Base-by-base conservation (phyloP, 2,797 vertebrate genomes). In the Sciurus vulgaris region DNA sequence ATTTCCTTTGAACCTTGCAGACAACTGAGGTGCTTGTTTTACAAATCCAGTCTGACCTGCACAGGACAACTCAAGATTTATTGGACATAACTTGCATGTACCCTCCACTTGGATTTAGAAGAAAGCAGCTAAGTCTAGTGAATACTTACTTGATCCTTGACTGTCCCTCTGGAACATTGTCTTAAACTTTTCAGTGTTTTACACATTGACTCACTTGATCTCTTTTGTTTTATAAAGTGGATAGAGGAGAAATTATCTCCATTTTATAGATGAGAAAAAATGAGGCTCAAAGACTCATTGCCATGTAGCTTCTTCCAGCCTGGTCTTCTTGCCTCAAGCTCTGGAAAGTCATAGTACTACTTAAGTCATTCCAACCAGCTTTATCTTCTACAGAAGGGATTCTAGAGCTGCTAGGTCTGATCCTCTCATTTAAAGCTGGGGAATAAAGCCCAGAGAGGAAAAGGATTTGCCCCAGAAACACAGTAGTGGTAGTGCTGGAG, bases 191-290 rank as follows among this genome's bases (percentile, higher is more conserved):
- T 87, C 59, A 94, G 28, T 84, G 78, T 49, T 95, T 97, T 82
- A 38, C 61, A 74, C 12, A 67, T 91, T 61, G 4, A 73, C 65
- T 97, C 51, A n/a, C 63, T 85, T 95, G 47, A 65, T 92, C 15
- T 87, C 51, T 91, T n/a, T 93, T 38, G 47, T 30, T 20, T 26
- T 86, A 13, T 96, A 41, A 94, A 86, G 26, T 74, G 28, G 26
- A 44, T 93, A 85, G 41, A 59, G 28, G 33, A 77, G 56, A 38
- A 79, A 84, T 63, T 77, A 86, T 67, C 41, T 89, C 76, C 20
- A 73, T 91, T 93, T 96, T 59, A 94, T 28, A 79, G 59, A 63
- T 86, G 83, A 96, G 85, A 94, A 93, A 93, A 96, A 97, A 92
- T 77, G 61, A 95, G 35, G 6, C 82, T 74, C 61, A 89, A 69